phyloP scores from a whole-genome alignment of 2,888 invertebrate genomes.

The Watsonalla cultraria region DNA sequence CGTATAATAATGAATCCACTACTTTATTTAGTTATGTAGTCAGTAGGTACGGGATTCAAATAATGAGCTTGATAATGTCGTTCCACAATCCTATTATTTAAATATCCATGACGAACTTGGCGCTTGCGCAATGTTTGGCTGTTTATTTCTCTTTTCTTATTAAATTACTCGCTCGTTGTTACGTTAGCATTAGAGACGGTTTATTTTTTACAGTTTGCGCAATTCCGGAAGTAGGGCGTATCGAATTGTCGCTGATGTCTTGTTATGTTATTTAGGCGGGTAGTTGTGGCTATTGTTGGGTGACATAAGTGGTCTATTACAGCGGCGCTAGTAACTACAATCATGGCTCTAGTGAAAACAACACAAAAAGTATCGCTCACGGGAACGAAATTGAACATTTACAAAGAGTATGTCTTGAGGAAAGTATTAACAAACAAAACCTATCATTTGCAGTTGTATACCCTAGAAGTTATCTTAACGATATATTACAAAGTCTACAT shows the following conservation, averaged over 20 bases:
- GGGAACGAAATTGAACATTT: neutral
- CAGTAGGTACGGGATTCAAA: too few species aligned
- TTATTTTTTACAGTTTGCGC: constrained; percentile 41
- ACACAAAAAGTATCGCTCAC: too few species aligned
- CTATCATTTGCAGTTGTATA: neutral
- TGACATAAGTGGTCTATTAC: constrained; percentile 36
- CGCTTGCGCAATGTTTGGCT: constrained; percentile 30
- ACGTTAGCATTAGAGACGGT: constrained; percentile 33
- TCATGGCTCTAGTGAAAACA: neutral
- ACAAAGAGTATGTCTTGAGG: too few species aligned
- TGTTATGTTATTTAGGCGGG: constrained; percentile 31
- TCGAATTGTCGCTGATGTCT: constrained; percentile 31
- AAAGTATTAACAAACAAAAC: too few species aligned
- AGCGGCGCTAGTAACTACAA: neutral
- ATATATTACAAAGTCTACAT: too few species aligned
- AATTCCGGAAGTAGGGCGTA: constrained; percentile 54
- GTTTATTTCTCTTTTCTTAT: constrained; percentile 25
- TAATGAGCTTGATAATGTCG: too few species aligned
- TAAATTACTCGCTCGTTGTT: constrained; percentile 34
- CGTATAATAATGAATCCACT: too few species aligned
- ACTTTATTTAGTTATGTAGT: too few species aligned
- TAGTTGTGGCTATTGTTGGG: constrained; percentile 26
- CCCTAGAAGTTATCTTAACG: too few species aligned
- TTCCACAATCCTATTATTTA: neutral
- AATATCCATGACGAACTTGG: neutral